Base-by-base conservation (phyloP, 2,888 invertebrate species). In the Caenorhabditis sp. region DNA sequence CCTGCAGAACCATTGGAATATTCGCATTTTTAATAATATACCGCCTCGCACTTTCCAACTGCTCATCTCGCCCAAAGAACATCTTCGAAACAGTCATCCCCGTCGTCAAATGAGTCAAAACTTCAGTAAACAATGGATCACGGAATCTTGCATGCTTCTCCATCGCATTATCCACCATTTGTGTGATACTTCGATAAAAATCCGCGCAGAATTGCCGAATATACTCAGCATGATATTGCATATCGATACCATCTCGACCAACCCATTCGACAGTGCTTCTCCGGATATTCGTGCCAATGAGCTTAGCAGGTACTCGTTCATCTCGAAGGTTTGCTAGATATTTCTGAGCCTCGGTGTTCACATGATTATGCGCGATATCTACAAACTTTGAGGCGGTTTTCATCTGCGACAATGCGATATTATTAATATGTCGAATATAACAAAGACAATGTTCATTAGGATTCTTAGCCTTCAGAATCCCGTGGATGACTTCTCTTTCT, bases 241-340 rank as follows among this genome's bases (percentile, higher is more conserved):
- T 91, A 85, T 95, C 95, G 36, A 97, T 90, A 36, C 97, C 97
- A 88, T 95, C 95, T 59, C 96, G 91, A 0, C 96, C 96, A 56
- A 95, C 94, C 97, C 97, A 97, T 88, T 97, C 96, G 0, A 97
- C 94, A 0, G 94, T 94, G 86, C 95, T 95, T 83, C 94, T 94
- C 88, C 95, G 93, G 77, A 93, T 91, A 88, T 95, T 95, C 63
- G 93, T 93, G 0, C 93, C 92, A 88, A 95, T 94, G 76, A 95
- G 94, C 89, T 94, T 95, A 61, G 92, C 92, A 0, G 95, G 94
- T 5, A 97, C 90, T 70, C 96, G 91, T 58, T 94, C 94, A 88
- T 97, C 97, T 75, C 97, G 90, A 7, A 97, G 87, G 43, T 94
- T 94, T 8, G 93, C 93, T 50, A 97, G 88, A 10, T 97, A 90